Conservation (phyloP, 2,888 invertebrate species). For the Leptopilina myrica region DNA sequence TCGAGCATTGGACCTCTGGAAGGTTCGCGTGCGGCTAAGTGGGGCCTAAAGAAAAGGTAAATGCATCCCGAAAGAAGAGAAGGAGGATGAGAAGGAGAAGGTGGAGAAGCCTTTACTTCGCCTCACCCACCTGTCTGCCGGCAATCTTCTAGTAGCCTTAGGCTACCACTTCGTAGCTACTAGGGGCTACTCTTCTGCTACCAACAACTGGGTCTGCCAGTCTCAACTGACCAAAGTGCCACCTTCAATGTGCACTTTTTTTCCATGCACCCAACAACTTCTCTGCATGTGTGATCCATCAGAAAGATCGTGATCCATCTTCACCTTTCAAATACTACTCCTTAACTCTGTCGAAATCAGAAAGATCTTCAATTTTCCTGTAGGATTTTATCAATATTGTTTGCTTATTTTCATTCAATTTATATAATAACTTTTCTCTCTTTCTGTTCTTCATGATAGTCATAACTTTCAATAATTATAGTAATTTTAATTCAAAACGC, state of each 20-base stretch:
- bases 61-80: conserved; percentile 61
- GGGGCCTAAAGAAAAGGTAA: conserved; percentile 64
- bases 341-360: neutral
- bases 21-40: conserved; percentile 76
- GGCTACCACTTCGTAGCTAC: conserved; percentile 76
- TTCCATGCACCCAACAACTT: neutral
- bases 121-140: conserved; percentile 76
- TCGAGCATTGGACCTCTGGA: conserved; percentile 61
- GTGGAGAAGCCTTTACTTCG: conserved; percentile 65
- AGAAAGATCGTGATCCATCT: conserved; percentile 17
- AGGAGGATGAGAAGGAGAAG: conserved; percentile 40
- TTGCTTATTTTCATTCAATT: neutral
- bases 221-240: conserved; percentile 35
- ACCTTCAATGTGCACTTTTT: conserved; percentile 34
- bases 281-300: conserved; percentile 21
- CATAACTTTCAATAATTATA: too few species aligned
- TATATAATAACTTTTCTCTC: too few species aligned
- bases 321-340: conserved; percentile 11
- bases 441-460: too few species aligned
- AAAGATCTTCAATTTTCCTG: neutral
- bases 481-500: too few species aligned
- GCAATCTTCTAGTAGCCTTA: conserved; percentile 77
- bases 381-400: neutral
- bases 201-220: conserved; percentile 58
- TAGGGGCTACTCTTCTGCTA: conserved; percentile 75